Conservation (phyloP, 1,140 invertebrate genomes). For the Aphaenogaster ashmeadi region DNA sequence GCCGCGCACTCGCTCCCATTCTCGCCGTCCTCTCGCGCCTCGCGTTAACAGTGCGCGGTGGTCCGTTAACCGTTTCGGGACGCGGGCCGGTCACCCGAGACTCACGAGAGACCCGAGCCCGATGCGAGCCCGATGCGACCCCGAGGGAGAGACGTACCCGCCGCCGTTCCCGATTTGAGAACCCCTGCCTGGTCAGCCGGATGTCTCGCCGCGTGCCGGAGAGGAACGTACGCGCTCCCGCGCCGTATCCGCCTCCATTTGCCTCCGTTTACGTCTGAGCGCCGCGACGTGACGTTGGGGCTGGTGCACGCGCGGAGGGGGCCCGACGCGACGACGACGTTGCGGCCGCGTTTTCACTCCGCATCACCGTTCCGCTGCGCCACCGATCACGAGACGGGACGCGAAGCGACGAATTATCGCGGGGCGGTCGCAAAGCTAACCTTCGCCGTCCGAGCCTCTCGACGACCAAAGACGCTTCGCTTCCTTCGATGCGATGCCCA, state of each 20-base stretch:
- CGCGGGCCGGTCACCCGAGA: no score
- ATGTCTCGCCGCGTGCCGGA: slow-evolving; percentile 55
- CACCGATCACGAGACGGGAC: background rate
- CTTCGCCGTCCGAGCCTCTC: slow-evolving; percentile 35
- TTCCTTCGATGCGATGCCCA: slow-evolving; percentile 67
- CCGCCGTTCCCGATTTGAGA: slow-evolving; percentile 73
- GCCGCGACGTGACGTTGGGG: background rate
- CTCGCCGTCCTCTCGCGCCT: background rate
- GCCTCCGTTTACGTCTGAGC: background rate
- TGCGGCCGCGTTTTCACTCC: background rate
- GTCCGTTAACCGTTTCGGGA: no score
- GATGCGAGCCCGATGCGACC: background rate
- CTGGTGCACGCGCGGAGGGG: no score
- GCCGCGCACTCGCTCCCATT: slow-evolving; percentile 45
- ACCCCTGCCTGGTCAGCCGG: slow-evolving; percentile 70
- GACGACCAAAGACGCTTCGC: slow-evolving; percentile 51
- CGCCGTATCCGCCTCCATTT: slow-evolving; percentile 67
- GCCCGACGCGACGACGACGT: background rate
- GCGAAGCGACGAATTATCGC: background rate
- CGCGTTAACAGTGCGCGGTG: no score
- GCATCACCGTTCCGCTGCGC: slow-evolving; percentile 35
- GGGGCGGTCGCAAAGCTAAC: slow-evolving; percentile 36
- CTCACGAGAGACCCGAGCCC: no score
- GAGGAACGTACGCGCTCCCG: slow-evolving; percentile 64
- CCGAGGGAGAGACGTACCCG: slow-evolving; percentile 55